Evolutionary conservation across 2,797 vertebrate species (phyloP).

Genomic region (Pteronotus mesoamericanus): DNA sequence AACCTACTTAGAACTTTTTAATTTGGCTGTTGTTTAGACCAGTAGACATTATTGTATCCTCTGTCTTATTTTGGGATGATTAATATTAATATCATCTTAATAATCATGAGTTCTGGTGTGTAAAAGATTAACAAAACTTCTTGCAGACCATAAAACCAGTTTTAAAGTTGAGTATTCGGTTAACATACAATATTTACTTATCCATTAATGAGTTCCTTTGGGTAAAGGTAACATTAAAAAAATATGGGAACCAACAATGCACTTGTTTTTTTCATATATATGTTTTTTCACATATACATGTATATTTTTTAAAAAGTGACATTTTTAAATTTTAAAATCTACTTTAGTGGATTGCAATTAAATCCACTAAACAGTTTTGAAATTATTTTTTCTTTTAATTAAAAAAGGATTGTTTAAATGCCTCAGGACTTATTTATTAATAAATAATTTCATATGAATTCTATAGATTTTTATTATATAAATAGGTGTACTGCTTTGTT

Average conservation of each 20-base stretch:
- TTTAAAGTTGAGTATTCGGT: conserved; percentile 45
- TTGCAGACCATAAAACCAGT: conserved; percentile 21
- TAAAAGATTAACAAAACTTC: not conserved
- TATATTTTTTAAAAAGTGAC: no score
- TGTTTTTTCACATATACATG: not conserved
- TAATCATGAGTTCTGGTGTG: conserved; percentile 3
- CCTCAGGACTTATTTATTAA: conserved; percentile 52
- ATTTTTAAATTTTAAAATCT: no score
- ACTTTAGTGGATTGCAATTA: conserved; percentile 11
- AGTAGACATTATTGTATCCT: conserved; percentile 12
- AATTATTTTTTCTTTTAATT: conserved; percentile 50
- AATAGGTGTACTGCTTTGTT: not conserved
- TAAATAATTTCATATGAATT: conserved; percentile 35
- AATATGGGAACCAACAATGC: not conserved
- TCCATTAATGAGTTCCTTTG: conserved; percentile 31
- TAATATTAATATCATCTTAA: not conserved
- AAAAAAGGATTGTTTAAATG: conserved; percentile 43
- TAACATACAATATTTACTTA: not conserved
- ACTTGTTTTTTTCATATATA: not conserved
- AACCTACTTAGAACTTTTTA: conserved; percentile 37
- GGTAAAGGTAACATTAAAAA: conserved; percentile 42
- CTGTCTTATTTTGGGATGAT: not conserved
- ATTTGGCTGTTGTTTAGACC: not conserved
- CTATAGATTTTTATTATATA: conserved; percentile 18
- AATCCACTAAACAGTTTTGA: conserved; percentile 19